A percentile compares a stretch with the other conserved stretches of the same genome.
phyloP scores from a whole-genome alignment of 2,797 vertebrate species.

The Myoxocephalus aenaeus region DNA sequence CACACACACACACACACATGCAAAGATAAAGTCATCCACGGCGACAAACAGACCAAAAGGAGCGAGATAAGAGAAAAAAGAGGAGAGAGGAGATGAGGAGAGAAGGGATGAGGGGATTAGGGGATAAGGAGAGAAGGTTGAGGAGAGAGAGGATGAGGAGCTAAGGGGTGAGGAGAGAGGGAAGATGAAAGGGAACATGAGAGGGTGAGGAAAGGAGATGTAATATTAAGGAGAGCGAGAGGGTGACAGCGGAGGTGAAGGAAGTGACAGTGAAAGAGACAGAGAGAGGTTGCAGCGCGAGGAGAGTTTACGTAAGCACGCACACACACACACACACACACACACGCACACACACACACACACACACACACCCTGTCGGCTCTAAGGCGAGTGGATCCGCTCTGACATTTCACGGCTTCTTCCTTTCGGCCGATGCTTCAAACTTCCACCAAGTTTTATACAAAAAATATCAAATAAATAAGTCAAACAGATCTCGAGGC shows the following conservation, averaged over 20 bases:
- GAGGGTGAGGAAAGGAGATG: not conserved
- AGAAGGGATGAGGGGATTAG: not conserved
- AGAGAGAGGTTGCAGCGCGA: conserved; percentile 18
- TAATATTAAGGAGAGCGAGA: not conserved
- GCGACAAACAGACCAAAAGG: not conserved
- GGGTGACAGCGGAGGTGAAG: conserved; percentile 3
- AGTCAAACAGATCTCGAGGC: too few species aligned
- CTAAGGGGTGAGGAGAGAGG: not conserved
- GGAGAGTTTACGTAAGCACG: conserved; percentile 53
- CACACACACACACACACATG: conserved; percentile 1
- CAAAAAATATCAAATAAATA: too few species aligned
- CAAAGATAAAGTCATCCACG: not conserved
- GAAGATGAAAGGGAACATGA: not conserved
- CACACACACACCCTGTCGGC: too few species aligned
- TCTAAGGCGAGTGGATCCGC: too few species aligned
- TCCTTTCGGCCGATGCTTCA: too few species aligned
- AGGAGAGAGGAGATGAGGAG: too few species aligned
- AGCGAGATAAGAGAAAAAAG: too few species aligned
- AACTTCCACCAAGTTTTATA: too few species aligned
- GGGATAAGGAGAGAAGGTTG: not conserved
- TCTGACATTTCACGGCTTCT: too few species aligned
- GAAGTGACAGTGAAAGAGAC: conserved; percentile 2
- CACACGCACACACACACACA: not conserved
- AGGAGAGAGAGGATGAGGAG: not conserved
- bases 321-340: not conserved